Base-by-base conservation (phyloP, 1,140 invertebrate species). In the Microplitis demolitor region DNA sequence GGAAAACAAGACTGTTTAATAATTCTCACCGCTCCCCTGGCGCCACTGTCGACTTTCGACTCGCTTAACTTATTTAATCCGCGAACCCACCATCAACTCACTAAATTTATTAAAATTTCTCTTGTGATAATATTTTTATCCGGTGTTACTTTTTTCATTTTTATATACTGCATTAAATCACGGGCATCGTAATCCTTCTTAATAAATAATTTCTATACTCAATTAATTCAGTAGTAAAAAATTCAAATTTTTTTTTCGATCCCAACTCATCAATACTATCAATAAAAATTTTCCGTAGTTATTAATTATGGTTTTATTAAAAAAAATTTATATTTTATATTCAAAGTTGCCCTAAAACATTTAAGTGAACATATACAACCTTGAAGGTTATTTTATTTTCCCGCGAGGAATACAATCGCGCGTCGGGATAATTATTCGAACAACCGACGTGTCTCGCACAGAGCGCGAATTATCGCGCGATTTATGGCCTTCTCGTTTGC, bases 1-100 rank as follows among this genome's bases (percentile, higher is more conserved):
- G 80, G 85, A 86, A 86, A 86, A 86, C 85, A 85, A 87, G 84
- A 81, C 84, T 85, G 82, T 84, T 86, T 86, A 85, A 85, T 85
- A 85, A 85, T 87, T 86, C 84, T 84, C 82, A 81, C 69, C 77
- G 70, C 79, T 83, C 83, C 80, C 83, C 75, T 81, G 85, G 84
- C 83, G 85, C 84, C 83, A 79, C 78, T 78, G 78, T 80, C 79
- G 66, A 69, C 80, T 66, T 64, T 69, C 50, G 35, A 62, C 72
- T 73, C 50, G 79, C 77, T 76, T 80, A 82, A 85, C 82, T 85
- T 80, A 80, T 79, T 80, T 81, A 80, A 79, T 78, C 77, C 79
- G 75, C 80, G 78, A 51, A 75, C 77, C 74, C 50, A 33, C 35
- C 51, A 66, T 24, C 24, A 24, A 24, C 24, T 24, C 68, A 62